A percentile compares a stretch with the other conserved stretches of the same genome.
These are phyloP conservation scores for Hemibagrus guttatus DNA, from an alignment of 2,797 vertebrate genomes.

Conservation along the genomic window DNA sequence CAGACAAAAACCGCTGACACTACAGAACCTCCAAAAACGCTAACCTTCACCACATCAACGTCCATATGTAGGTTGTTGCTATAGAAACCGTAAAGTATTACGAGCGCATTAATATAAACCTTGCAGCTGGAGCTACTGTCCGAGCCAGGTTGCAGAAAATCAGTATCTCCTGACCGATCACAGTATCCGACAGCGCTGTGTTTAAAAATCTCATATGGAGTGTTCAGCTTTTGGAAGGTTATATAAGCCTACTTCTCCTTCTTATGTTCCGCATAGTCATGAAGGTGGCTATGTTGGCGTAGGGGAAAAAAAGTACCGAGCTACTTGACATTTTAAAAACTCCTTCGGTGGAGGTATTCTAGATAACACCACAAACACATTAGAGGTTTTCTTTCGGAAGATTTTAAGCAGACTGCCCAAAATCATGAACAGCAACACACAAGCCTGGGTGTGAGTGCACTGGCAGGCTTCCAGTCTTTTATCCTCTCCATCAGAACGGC, in stretches of 20 bases:
- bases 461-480: conserved; percentile 33
- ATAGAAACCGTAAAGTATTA: not conserved
- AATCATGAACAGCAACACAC: not conserved
- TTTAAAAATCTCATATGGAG: not conserved
- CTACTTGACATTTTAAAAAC: not conserved
- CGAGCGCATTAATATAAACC: not conserved
- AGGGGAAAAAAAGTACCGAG: not conserved
- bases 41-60: not conserved
- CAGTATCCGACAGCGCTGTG: not conserved
- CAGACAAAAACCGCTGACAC: not conserved
- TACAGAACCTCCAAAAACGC: no score
- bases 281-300: not conserved
- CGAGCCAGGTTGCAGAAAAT: not conserved
- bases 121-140: not conserved
- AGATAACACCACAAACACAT: not conserved
- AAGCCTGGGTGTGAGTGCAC: conserved; percentile 14
- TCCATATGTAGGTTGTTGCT: not conserved
- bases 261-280: no score
- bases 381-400: not conserved
- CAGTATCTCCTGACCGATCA: not conserved
- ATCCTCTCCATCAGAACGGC: conserved; percentile 30
- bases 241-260: not conserved
- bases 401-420: not conserved
- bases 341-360: not conserved
- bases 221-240: not conserved